Evolutionary conservation across 2,113 vertebrate species (phyloP).

Genomic region (Orycteropus afer): DNA sequence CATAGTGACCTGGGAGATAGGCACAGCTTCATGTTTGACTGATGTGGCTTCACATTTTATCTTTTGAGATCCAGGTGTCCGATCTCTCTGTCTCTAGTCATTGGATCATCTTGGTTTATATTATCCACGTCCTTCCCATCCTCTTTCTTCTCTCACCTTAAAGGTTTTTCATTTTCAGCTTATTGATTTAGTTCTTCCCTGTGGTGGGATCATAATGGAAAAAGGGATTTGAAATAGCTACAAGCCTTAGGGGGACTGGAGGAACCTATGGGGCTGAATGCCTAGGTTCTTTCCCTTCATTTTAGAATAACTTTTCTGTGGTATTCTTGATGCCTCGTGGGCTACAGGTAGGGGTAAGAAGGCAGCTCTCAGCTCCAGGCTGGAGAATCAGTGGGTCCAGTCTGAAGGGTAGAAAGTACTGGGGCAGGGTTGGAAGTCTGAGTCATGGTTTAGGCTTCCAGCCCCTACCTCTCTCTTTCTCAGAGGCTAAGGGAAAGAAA

Average conservation of each 20-base stretch:
- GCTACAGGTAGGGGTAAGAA: not conserved
- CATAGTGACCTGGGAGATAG: not conserved
- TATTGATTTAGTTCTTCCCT: conserved; percentile 79
- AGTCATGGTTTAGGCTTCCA: conserved; percentile 53
- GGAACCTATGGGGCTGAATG: not conserved
- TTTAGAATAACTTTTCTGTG: not conserved
- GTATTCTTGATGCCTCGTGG: not conserved
- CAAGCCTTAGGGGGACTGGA: conserved; percentile 53
- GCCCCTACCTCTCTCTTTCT: conserved; percentile 55
- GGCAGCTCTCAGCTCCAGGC: not conserved
- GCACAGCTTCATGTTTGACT: not conserved
- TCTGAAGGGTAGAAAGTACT: not conserved
- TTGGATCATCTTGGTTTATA: not conserved
- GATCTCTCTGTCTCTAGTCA: not conserved
- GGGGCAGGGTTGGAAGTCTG: not conserved
- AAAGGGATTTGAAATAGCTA: conserved; percentile 23
- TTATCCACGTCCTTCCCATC: not conserved
- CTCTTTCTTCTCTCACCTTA: conserved; percentile 75
- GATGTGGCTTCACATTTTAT: not conserved
- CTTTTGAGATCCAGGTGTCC: not conserved
- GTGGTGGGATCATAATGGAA: conserved; percentile 59
- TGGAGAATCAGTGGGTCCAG: not conserved
- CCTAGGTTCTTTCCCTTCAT: conserved; percentile 45
- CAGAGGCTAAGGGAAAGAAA: conserved; percentile 73
- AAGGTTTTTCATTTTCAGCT: conserved; percentile 86